Evolutionary conservation across 2,113 vertebrate species (phyloP).

Genomic region (Rhea americana): DNA sequence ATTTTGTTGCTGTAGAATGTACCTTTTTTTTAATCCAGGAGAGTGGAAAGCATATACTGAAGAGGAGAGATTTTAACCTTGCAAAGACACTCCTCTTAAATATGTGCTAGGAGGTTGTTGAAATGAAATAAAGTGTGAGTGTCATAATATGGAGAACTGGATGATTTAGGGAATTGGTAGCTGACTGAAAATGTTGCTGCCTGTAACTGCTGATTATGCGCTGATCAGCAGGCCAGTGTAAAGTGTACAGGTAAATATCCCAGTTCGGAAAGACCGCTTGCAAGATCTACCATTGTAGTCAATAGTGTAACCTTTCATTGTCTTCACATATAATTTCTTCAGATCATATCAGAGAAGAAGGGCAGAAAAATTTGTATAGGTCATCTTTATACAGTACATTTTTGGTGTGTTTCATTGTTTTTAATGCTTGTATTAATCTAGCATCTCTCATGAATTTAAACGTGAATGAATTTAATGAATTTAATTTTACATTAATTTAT

Average conservation of each 20-base stretch:
- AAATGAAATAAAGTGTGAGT: background rate
- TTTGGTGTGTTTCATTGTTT: background rate
- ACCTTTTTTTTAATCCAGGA: background rate
- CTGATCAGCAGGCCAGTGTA: background rate
- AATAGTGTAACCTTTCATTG: background rate
- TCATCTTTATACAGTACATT: background rate
- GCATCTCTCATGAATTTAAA: background rate
- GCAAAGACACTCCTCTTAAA: background rate
- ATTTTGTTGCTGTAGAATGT: background rate
- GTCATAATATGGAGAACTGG: background rate
- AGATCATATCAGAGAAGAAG: background rate
- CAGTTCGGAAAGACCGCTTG: background rate
- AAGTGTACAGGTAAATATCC: background rate
- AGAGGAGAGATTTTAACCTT: background rate
- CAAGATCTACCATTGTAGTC: background rate
- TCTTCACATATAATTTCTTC: background rate
- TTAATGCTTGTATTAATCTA: background rate
- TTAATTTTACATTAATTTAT: background rate
- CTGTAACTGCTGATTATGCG: background rate
- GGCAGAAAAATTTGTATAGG: background rate
- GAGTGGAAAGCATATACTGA: background rate
- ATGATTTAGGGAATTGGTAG: background rate
- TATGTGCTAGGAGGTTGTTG: background rate
- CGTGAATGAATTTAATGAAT: too few species aligned
- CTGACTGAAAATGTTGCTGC: background rate